A percentile compares a stretch with the other conserved stretches of the same genome.
Evolutionary conservation across 2,113 vertebrate species (phyloP).

Genomic region (Megaceryle maxima): DNA sequence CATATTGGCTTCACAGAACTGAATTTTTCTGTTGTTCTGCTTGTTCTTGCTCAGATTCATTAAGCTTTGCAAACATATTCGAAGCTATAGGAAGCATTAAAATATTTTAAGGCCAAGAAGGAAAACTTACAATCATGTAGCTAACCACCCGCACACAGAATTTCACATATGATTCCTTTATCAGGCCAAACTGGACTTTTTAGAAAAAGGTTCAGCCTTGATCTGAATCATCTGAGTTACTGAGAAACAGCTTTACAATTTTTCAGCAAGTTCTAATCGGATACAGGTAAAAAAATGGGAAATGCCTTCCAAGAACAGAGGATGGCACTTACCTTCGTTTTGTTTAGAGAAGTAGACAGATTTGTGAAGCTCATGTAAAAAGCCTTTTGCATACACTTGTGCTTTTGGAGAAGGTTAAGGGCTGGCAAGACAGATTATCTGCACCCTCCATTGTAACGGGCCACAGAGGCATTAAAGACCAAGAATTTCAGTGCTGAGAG

Average conservation of each 20-base stretch:
- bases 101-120: not conserved
- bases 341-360: not conserved
- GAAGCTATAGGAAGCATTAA: not conserved
- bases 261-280: not conserved
- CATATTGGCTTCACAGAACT: accelerated
- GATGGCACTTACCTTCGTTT: not conserved
- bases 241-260: not conserved
- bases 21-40: not conserved
- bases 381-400: not conserved
- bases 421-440: not conserved
- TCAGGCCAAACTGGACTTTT: not conserved
- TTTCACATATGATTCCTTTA: accelerated
- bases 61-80: not conserved
- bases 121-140: not conserved
- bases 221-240: not conserved
- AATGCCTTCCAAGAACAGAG: not conserved
- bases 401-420: not conserved
- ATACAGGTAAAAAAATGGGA: not conserved
- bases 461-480: not conserved
- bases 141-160: no score
- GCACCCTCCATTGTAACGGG: not conserved
- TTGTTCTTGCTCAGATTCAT: not conserved
- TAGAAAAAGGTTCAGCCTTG: not conserved
- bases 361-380: not conserved
- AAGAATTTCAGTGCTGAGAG: not conserved